These are phyloP conservation scores for Actinemys pallida DNA, from an alignment of 2,113 vertebrate species.

Conservation along the genomic window DNA sequence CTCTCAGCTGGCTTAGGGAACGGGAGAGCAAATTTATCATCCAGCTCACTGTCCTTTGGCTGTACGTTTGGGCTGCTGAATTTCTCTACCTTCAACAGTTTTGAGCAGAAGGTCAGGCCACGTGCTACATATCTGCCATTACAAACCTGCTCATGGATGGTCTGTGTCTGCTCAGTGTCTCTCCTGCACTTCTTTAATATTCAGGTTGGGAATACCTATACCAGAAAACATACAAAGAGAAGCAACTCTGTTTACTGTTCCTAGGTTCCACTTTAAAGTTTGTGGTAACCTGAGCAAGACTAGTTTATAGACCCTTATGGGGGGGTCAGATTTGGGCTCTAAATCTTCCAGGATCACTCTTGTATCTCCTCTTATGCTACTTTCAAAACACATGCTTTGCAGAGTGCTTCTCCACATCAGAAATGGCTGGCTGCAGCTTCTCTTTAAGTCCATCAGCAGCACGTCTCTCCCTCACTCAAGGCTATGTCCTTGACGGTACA, in stretches of 20 bases:
- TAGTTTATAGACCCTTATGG: neutral
- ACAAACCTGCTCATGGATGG: neutral
- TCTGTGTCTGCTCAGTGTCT: neutral
- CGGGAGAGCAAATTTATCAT: neutral
- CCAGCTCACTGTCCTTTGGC: neutral
- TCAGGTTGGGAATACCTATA: neutral
- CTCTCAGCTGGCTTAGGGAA: slow-evolving; percentile 54
- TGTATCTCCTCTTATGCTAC: neutral
- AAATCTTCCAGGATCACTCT: neutral
- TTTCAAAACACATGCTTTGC: neutral
- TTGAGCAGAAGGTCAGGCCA: neutral
- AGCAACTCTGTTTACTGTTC: neutral
- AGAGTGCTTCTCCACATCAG: neutral
- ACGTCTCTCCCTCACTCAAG: neutral
- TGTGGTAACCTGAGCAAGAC: neutral
- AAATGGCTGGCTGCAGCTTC: neutral
- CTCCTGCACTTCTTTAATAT: neutral
- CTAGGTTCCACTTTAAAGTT: neutral
- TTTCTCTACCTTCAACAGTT: neutral
- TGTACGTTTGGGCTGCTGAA: neutral
- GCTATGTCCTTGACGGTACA: neutral
- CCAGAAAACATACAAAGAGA: neutral
- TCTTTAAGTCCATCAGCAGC: neutral
- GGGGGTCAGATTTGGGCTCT: neutral
- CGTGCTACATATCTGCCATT: neutral